Percentiles rank a stretch among this genome's conserved stretches.
phyloP scores from a whole-genome alignment of 2,113 vertebrate genomes.

The Psilopsiagon aymara region DNA sequence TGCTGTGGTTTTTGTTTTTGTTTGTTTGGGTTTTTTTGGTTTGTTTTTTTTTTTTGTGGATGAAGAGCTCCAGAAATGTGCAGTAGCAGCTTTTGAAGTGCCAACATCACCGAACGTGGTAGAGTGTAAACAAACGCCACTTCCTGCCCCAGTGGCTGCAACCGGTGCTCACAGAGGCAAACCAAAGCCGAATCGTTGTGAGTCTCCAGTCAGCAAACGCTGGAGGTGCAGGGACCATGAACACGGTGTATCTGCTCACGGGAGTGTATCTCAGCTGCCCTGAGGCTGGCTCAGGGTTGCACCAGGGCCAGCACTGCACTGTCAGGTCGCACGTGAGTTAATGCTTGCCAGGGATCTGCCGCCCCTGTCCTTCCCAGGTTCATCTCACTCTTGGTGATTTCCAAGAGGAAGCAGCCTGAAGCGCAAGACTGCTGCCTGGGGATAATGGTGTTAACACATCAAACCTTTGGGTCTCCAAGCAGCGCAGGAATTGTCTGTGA shows the following conservation, averaged over 20 bases:
- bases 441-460: not conserved
- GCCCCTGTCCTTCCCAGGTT: not conserved
- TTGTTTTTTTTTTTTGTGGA: not conserved
- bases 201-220: not conserved
- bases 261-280: not conserved
- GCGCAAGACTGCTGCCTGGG: not conserved
- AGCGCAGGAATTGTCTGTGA: not conserved
- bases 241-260: not conserved
- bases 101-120: fast-evolving
- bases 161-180: not conserved
- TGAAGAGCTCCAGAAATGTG: not conserved
- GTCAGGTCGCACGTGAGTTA: not conserved
- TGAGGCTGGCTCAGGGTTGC: constrained; percentile 18
- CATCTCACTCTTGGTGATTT: not conserved
- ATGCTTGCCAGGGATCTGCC: not conserved
- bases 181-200: not conserved
- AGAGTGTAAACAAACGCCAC: not conserved
- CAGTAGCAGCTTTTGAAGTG: not conserved
- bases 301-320: not conserved
- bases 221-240: not conserved
- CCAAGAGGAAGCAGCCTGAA: not conserved
- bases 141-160: not conserved
- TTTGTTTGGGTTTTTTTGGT: too few species aligned
- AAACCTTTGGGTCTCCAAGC: not conserved
- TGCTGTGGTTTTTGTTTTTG: too few species aligned